Evolutionary conservation across 2,888 invertebrate genomes (phyloP), one percentile per base, ranked within the genome.

Genomic region (Trissoscelio sp.): DNA sequence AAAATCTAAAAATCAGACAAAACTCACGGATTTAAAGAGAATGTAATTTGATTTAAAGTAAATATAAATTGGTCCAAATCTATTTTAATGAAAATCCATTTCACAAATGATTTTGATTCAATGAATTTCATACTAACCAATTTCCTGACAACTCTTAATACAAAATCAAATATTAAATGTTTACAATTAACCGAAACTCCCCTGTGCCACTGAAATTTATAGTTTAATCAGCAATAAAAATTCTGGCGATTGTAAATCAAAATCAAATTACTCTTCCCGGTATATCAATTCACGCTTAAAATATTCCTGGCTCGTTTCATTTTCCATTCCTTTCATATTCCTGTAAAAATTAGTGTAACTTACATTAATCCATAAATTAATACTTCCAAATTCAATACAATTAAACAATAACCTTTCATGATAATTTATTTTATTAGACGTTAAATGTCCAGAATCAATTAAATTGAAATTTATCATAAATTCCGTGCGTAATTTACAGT

Each of bases 311-410:
- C 55, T 2, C 44, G 22, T 39, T 28, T 18, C 20, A 18, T 31
- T 14, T 14, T 34, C n/a, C 18, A 37, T n/a, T 46, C 18, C 55
- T 67, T 53, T 67, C 53, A 39, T 28, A 42, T 67, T 53, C 16
- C 34, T 12, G n/a, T 18, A 34, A 18, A 55, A 39, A 1, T 51
- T n/a, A n/a, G n/a, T n/a, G n/a, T n/a, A n/a, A n/a, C n/a, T n/a
- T n/a, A n/a, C 73, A 34, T 24, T 53, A 64, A 73, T 64, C 62
- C 1, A 66, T 75, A 75, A 58, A 66, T 66, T 48, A 75, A 18
- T 37, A 11, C 12, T n/a, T 20, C 24, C 57, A 57, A 75, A 55
- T 44, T 44, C 2, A 18, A 39, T 18, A 14, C 51, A 67, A 74
- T 74, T 66, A 57, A 58, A 60, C 58, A 75, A 74, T 74, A 16